phyloP scores from a whole-genome alignment of 2,797 vertebrate genomes.

The Enoplosus armatus region DNA sequence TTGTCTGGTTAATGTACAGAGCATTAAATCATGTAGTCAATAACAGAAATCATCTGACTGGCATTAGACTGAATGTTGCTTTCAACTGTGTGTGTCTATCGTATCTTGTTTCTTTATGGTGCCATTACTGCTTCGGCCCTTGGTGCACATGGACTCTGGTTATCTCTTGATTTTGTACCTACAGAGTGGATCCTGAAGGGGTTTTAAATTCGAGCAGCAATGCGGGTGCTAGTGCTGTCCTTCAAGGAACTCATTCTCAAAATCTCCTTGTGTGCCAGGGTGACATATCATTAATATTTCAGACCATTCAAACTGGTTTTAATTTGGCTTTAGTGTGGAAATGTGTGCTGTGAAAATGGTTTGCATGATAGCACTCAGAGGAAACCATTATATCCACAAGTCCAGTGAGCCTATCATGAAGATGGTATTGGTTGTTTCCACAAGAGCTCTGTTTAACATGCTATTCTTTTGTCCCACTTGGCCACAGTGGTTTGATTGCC shows the following conservation, averaged over 20 bases:
- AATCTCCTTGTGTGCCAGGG: conserved; percentile 38
- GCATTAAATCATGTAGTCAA: conserved; percentile 40
- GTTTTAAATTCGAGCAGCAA: conserved; percentile 48
- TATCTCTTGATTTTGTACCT: conserved; percentile 17
- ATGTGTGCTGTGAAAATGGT: conserved; percentile 20
- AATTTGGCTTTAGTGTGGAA: conserved; percentile 35
- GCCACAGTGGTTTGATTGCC: conserved; percentile 31
- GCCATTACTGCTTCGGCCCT: conserved; percentile 51
- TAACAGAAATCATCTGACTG: conserved; percentile 32
- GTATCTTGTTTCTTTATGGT: conserved; percentile 51
- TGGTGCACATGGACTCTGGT: conserved; percentile 1
- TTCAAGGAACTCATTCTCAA: conserved; percentile 27
- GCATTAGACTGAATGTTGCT: conserved; percentile 66
- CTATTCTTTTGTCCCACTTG: conserved; percentile 18
- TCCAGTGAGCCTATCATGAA: conserved; percentile 6
- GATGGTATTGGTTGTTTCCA: conserved; percentile 3
- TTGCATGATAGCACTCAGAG: not conserved
- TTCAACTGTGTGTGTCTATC: conserved; percentile 34
- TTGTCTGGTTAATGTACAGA: conserved; percentile 63
- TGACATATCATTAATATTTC: conserved; percentile 55
- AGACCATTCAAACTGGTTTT: conserved; percentile 37
- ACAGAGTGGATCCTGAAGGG: conserved; percentile 34
- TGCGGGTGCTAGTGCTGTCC: conserved; percentile 59
- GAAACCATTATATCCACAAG: not conserved
- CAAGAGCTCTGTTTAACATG: conserved; percentile 19